phyloP scores from a whole-genome alignment of 2,113 vertebrate genomes.

The Gymnobelideus leadbeateri region DNA sequence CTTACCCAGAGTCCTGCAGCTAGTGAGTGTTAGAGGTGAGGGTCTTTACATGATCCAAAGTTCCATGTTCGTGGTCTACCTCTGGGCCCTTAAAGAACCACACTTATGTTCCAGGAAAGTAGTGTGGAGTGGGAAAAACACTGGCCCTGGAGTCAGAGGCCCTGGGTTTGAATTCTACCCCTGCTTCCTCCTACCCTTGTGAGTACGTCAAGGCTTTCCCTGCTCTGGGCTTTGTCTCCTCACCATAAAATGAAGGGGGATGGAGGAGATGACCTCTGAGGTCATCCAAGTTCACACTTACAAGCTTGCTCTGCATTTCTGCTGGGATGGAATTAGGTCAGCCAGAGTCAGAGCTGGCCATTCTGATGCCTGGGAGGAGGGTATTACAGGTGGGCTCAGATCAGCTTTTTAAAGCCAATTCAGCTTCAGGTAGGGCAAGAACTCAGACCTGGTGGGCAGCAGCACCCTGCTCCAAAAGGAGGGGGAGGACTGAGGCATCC shows the following conservation, averaged over 20 bases:
- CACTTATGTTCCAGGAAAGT: neutral
- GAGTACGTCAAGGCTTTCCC: neutral
- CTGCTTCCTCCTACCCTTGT: neutral
- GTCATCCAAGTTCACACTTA: neutral
- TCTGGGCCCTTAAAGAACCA: neutral
- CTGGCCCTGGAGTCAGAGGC: neutral
- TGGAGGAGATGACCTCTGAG: neutral
- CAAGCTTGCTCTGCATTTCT: neutral
- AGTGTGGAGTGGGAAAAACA: neutral
- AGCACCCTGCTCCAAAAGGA: neutral
- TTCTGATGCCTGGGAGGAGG: neutral
- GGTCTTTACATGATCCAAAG: neutral
- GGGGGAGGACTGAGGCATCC: neutral
- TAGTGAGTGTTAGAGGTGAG: neutral
- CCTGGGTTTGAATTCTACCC: neutral
- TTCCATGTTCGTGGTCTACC: too few relatives aligned
- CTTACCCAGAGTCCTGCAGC: neutral
- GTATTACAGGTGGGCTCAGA: neutral
- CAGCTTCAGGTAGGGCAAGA: neutral
- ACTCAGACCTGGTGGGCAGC: neutral
- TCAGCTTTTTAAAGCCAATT: neutral
- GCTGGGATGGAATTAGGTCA: neutral
- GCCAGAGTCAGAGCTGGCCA: neutral
- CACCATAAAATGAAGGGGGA: neutral
- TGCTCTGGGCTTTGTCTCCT: neutral